Evolutionary conservation across 2,888 invertebrate species (phyloP).

Genomic region (Sphinx pinastri): DNA sequence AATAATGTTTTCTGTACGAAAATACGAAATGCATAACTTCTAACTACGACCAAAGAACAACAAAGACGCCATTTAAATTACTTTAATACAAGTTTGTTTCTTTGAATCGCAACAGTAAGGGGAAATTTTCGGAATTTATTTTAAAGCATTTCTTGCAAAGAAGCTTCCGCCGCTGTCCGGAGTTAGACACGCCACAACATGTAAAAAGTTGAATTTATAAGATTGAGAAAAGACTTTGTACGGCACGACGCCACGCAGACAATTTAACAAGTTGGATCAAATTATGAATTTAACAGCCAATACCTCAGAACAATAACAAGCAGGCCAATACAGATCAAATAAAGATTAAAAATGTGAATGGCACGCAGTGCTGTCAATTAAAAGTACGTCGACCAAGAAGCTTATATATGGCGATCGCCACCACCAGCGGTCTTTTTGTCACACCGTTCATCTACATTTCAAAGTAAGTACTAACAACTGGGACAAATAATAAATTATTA

Average conservation of each 20-base stretch:
- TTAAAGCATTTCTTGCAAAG: constrained; percentile 73
- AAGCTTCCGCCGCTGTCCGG: constrained; percentile 67
- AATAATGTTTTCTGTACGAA: constrained; percentile 45
- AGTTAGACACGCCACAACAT: constrained; percentile 63
- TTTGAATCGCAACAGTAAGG: constrained; percentile 70
- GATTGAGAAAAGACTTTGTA: constrained; percentile 47
- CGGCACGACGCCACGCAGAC: constrained; percentile 31
- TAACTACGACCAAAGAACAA: constrained; percentile 65
- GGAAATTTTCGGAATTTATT: constrained; percentile 78
- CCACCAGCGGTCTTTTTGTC: too few species aligned
- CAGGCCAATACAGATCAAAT: too few species aligned
- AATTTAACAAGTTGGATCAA: constrained; percentile 25
- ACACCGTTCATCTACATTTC: not conserved
- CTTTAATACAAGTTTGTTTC: constrained; percentile 77
- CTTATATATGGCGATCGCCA: too few species aligned
- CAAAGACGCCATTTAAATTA: constrained; percentile 75
- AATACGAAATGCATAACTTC: constrained; percentile 65
- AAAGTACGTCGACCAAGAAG: too few species aligned
- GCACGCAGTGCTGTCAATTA: too few species aligned
- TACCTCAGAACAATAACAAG: too few species aligned
- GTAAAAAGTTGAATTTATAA: constrained; percentile 53
- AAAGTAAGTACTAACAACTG: too few species aligned
- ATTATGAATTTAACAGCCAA: constrained; percentile 19
- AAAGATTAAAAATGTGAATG: too few species aligned
- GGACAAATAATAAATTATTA: too few species aligned